Base-by-base conservation (phyloP, 2,113 vertebrate species). In the Puffinus mauretanicus region DNA sequence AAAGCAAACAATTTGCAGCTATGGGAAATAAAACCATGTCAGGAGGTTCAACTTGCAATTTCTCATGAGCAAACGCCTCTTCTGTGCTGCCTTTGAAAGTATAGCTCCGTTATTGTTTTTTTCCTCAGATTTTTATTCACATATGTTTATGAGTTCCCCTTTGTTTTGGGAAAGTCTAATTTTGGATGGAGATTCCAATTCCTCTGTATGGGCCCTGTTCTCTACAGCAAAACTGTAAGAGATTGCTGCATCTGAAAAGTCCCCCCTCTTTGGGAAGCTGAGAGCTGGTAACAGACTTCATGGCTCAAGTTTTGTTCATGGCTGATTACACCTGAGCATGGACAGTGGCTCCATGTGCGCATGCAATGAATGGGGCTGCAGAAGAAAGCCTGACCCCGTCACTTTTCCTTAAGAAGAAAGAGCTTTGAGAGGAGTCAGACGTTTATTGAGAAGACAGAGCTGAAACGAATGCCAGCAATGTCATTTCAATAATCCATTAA, bases 401-500 rank as follows among this genome's bases (percentile, higher is more conserved):
- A 18, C 32, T 65, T 88, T 54, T 82, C 36, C 58, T 73, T 20
- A 60, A 84, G 80, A 70, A 88, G 61, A 65, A 65, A 49, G 21
- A 66, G 10, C 29, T 90, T 58, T 77, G 62, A 52, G 26, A 93
- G n/a, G 21, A 91, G 46, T 15, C 58, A 69, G 57, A 58, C 5
- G 42, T 62, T 87, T 86, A 69, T n/a, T 65, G 25, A 86, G 62
- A 76, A 42, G 46, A 58, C 32, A 62, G 11, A 2, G 7, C 58
- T 80, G 84, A 93, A 95, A 91, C 49, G 62, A 72, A 70, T 62
- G 54, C 44, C 77, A 95, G 52, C 58, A 82, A 72, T 46, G 60
- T 67, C 38, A 82, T 94, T 96, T 90, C 86, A 91, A 60, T 66
- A 87, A 88, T 82, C 40, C 78, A 70, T 83, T 94, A 70, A 77